Evolutionary conservation across 2,888 invertebrate genomes (phyloP).

Genomic region (Meteorus cinctellus): DNA sequence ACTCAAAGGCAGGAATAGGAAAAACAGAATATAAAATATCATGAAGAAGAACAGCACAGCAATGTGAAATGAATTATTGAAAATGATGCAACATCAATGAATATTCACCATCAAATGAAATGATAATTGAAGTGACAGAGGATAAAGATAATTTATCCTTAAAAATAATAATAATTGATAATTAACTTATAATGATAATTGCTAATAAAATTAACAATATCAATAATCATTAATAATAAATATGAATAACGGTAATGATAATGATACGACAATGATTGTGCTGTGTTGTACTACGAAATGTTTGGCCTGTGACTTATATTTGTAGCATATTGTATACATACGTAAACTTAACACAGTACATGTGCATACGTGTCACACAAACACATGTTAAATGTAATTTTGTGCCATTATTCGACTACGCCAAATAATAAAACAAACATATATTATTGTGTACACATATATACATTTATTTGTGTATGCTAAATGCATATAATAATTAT

Average conservation of each 20-base stretch:
- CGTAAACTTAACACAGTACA: conserved; percentile 54
- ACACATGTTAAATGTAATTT: conserved; percentile 63
- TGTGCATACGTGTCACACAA: conserved; percentile 60
- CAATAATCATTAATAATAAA: conserved; percentile 41
- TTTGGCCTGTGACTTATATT: conserved; percentile 73
- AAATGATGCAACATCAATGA: conserved; percentile 23
- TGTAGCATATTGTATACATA: conserved; percentile 65
- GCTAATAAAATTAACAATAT: conserved; percentile 42
- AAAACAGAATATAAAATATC: conserved; percentile 48
- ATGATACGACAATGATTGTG: conserved; percentile 73
- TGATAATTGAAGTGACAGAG: conserved; percentile 26
- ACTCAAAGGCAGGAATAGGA: conserved; percentile 23
- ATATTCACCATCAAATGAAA: conserved; percentile 21
- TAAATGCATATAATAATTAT: background rate
- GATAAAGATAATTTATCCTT: background rate
- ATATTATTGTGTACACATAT: conserved; percentile 27
- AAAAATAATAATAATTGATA: conserved; percentile 18
- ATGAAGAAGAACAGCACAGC: conserved; percentile 14
- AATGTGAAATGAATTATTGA: background rate
- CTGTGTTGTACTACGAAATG: conserved; percentile 73
- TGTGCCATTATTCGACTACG: conserved; percentile 59
- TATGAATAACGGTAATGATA: conserved; percentile 54
- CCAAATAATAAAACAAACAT: conserved; percentile 32
- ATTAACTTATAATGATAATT: conserved; percentile 15
- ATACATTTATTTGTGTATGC: background rate